phyloP scores from a whole-genome alignment of 2,888 invertebrate species.

The Rosalia funebris region DNA sequence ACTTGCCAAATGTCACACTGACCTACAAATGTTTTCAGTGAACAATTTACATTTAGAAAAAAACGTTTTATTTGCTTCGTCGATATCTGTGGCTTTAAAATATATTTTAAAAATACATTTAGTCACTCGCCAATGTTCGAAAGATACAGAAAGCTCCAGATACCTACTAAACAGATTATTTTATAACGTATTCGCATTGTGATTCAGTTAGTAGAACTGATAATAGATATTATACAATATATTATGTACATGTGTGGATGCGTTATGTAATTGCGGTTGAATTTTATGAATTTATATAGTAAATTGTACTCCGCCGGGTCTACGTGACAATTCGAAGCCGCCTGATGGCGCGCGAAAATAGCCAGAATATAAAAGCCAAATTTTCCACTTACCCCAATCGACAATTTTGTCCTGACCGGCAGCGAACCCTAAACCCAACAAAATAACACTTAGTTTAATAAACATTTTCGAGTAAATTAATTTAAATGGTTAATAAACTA shows the following conservation, averaged over 20 bases:
- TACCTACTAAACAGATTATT: no score
- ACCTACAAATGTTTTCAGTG: no score
- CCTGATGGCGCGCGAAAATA: conserved; percentile 52
- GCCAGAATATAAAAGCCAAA: conserved; percentile 34
- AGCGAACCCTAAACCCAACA: conserved; percentile 42
- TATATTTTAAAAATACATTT: no score
- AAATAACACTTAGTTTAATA: conserved; percentile 52
- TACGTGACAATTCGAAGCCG: conserved; percentile 49
- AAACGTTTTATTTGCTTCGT: no score
- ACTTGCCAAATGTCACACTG: no score
- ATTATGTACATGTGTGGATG: not conserved
- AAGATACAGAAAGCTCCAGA: no score
- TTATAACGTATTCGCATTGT: not conserved
- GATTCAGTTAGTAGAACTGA: not conserved
- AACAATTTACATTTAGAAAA: no score
- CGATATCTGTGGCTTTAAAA: no score
- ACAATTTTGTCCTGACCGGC: conserved; percentile 29
- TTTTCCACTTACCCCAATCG: conserved; percentile 57
- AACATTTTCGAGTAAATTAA: conserved; percentile 49
- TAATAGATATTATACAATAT: not conserved
- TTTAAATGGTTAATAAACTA: conserved; percentile 22
- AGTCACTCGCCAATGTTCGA: no score
- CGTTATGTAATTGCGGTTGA: not conserved
- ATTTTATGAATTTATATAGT: not conserved
- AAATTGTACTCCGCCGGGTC: conserved; percentile 33